Evolutionary conservation across 2,888 invertebrate species (phyloP), one percentile per base, ranked within the genome.

Genomic region (Coremacera marginata): DNA sequence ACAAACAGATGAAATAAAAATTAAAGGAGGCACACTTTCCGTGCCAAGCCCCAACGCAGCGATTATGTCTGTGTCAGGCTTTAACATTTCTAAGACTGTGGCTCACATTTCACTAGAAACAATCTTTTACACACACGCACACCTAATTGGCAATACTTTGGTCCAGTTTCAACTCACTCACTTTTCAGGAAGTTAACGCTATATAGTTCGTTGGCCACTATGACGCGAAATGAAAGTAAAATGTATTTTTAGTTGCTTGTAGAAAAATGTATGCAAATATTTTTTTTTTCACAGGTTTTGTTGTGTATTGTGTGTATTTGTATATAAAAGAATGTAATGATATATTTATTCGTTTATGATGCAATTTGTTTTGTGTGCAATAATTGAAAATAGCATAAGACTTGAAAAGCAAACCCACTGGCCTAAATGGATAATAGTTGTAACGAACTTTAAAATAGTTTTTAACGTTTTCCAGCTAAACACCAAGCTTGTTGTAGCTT

Each of bases 161-260:
- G 65, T 74, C 74, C 74, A 74, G 52, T 67, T 77, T 80, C 84
- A 85, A 84, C 84, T 80, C 81, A 84, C 84, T 80, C 81, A 80
- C 85, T 81, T 77, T 83, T 65, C 85, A 85, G 85, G 85, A 85
- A 85, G 85, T 82, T 25, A 27, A 34, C 22, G 67, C 16, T 65
- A n/a, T 73, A 44, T n/a, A n/a, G n/a, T n/a, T n/a, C 37, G 4
- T 37, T 52, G 65, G 67, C 9, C 44, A 63, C 37, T 8, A n/a
- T 5, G 19, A 9, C 3, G n/a, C 51, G 37, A 74, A 74, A 74
- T 74, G 74, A 74, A 74, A 74, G 74, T 74, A 55, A 74, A 67
- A 65, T 51, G 55, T 67, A 22, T 67, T 7, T 22, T 52, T 49
- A 19, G 51, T 16, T 34, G 31, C 5, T 70, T 70, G 70, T 55